Evolutionary conservation across 2,888 invertebrate genomes (phyloP), one percentile per base, ranked within the genome.

Genomic region (Nowickia ferox): DNA sequence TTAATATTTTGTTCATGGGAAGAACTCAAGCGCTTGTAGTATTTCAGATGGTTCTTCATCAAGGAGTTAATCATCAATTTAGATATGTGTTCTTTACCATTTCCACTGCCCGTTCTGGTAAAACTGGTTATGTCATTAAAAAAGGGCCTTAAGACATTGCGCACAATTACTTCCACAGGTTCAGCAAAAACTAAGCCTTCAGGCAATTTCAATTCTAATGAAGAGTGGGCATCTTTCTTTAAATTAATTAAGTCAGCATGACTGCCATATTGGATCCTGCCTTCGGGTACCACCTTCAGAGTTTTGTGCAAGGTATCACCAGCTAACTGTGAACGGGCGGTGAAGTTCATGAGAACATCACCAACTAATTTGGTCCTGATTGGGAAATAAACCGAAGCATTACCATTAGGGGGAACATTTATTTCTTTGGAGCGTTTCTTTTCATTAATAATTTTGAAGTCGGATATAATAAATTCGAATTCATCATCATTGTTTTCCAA

Each of bases 391-490:
- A 97, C 96, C 0, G 97, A 95, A 71, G 95, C 95, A 22, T 96
- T 96, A 0, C 94, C 94, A 78, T 96, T 96, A 15, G 96, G 95
- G 19, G 95, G 94, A 0, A 97, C 95, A 1, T 93, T 93, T 13
- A 97, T 91, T 46, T 93, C 94, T 89, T 96, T 95, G 17, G 96
- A 96, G 72, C 95, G 95, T 53, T 95, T 95, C 91, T 97, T 94
- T 89, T 98, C 97, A 92, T 97, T 98, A 91, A 96, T 97, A 8
- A 98, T 95, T 15, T 97, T 96, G 46, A 97, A 96, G 55, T 98
- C 96, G 71, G 97, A 95, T 0, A 97, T 96, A 66, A 98, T 94
- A 46, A 97, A 96, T 93, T 99, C 99, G 40, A 97, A 91, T 69
- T 96, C 95, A 87, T 96, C 95, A 71, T 96, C 95, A 51, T 95